Evolutionary conservation across 2,797 vertebrate genomes (phyloP).

Genomic region (Coccyzus lansbergi): DNA sequence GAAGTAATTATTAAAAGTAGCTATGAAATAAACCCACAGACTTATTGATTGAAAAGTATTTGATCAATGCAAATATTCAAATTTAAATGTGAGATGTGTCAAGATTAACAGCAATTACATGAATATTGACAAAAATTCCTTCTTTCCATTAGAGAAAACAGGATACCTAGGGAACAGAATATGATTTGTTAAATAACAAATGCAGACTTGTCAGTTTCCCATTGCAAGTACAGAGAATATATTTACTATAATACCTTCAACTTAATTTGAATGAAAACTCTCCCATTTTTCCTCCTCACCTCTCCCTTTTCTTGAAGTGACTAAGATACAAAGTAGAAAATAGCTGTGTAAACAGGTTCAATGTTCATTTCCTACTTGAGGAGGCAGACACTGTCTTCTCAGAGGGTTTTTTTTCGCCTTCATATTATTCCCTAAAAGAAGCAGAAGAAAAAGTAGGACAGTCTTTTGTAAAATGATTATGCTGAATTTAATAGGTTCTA

Average conservation of each 20-base stretch:
- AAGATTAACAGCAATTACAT: background rate
- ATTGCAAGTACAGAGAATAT: background rate
- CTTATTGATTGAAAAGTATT: background rate
- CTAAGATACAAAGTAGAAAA: background rate
- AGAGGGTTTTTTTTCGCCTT: background rate
- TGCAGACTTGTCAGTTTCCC: background rate
- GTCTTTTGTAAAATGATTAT: background rate
- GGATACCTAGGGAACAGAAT: background rate
- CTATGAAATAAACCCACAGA: background rate
- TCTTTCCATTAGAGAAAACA: background rate
- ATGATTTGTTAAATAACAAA: background rate
- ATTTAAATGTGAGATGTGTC: background rate
- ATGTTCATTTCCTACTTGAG: background rate
- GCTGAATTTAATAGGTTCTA: background rate
- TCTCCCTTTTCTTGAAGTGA: background rate
- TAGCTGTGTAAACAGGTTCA: background rate
- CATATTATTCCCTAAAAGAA: background rate
- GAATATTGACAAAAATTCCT: background rate
- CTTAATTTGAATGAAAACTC: background rate
- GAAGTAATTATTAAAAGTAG: background rate
- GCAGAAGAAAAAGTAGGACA: background rate
- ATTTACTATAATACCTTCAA: background rate
- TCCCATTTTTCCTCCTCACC: background rate
- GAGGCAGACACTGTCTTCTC: background rate
- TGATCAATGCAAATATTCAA: background rate